Base-by-base conservation (phyloP, 2,888 invertebrate species). In the Melanostoma mellinum region DNA sequence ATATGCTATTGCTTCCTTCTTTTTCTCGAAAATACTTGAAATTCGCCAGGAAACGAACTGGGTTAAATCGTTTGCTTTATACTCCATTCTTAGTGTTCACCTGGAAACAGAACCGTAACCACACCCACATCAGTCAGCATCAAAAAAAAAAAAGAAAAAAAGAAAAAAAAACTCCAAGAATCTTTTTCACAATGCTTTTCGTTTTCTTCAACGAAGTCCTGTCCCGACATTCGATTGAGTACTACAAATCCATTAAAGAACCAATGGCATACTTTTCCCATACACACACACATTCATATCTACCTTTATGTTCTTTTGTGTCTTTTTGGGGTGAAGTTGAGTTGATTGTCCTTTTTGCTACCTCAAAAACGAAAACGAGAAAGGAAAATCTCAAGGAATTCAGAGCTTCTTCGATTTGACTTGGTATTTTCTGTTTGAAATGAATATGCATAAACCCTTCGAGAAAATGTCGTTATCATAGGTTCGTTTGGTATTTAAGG, bases 251-350 rank as follows among this genome's bases (percentile, higher is more conserved):
- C 65, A 67, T 72, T 71, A 60, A 20, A 78, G 58, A 78, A 60
- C 58, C 48, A 72, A 72, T 67, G 78, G 72, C 78, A 78, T 60
- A 78, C 72, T 72, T 78, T 78, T 44, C 20, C 53, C 61, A 61
- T 72, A 52, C 67, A 38, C 30, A 6, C 0, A 20, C 20, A 20
- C 20, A 20, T 20, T 55, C 44, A 44, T 30, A n/a, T 10, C 8
- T 30, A 20, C 35, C 6, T 36, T 50, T 44, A 52, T 30, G 9
- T 20, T 56, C n/a, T 35, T 35, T 53, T 10, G n/a, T 8, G 10
- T 60, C 44, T 30, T 2, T 40, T 40, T 30, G 1, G 32, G 63
- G 63, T 38, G 38, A 63, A 63, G 63, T 63, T 8, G 48, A 50
- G 48, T 63, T 50, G 38, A 60, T 60, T 33, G 58, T 60, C 58